These are phyloP conservation scores for Syrphus vitripennis DNA, from an alignment of 2,888 invertebrate genomes.

Conservation along the genomic window DNA sequence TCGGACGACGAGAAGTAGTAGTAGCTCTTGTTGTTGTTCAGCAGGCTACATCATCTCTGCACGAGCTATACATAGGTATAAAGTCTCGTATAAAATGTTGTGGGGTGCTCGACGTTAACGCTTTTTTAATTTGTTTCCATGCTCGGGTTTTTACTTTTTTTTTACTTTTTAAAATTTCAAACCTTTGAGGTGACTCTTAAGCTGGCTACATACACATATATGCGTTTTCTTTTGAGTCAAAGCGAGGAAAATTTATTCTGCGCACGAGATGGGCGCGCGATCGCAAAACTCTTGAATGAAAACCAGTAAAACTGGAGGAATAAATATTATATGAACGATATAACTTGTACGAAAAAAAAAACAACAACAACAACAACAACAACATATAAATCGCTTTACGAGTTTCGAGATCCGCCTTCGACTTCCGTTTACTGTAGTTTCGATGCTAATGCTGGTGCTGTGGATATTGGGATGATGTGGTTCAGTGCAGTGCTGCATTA, in stretches of 20 bases:
- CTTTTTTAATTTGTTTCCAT: slow-evolving; percentile 60
- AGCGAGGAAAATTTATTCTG: slow-evolving; percentile 35
- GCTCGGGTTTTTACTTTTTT: slow-evolving; percentile 56
- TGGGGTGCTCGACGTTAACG: slow-evolving; percentile 41
- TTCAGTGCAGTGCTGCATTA: neutral
- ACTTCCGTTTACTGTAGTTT: slow-evolving; percentile 76
- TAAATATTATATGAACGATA: neutral
- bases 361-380: neutral
- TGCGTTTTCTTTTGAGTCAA: neutral
- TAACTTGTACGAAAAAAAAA: neutral
- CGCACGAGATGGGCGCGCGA: slow-evolving; percentile 33
- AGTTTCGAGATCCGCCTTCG: slow-evolving; percentile 77
- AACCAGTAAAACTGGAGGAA: slow-evolving; percentile 58
- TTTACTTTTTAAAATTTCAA: no score
- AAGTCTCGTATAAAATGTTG: neutral
- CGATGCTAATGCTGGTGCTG: slow-evolving; percentile 34
- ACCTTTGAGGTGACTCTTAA: slow-evolving; percentile 43
- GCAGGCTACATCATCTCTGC: neutral
- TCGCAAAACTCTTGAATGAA: slow-evolving; percentile 44
- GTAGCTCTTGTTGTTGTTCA: neutral
- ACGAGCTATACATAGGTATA: no score
- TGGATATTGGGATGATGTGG: neutral
- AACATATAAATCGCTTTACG: slow-evolving; percentile 51
- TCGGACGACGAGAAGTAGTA: neutral
- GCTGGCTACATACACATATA: neutral